Conservation (phyloP, 2,888 invertebrate genomes). For the Perdita meconis region DNA sequence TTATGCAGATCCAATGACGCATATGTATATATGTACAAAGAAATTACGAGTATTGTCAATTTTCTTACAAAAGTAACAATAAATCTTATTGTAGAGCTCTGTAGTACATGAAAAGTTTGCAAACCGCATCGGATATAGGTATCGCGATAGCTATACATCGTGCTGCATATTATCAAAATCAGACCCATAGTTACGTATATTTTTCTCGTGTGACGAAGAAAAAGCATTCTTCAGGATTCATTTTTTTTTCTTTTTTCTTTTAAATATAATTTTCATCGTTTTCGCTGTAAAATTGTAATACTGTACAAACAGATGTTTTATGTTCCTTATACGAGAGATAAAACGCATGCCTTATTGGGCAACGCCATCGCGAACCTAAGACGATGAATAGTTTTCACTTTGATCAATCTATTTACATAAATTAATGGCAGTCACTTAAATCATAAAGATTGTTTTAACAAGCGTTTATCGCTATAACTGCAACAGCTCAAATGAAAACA, state of each 20-base stretch:
- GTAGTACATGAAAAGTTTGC: slow-evolving; percentile 39
- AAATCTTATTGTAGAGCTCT: slow-evolving; percentile 44
- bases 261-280: slow-evolving; percentile 44
- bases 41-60: slow-evolving; percentile 80
- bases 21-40: slow-evolving; percentile 73
- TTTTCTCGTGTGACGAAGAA: slow-evolving; percentile 20
- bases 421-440: slow-evolving; percentile 75
- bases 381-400: slow-evolving; percentile 45
- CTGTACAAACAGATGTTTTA: slow-evolving; percentile 54
- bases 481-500: slow-evolving; percentile 48
- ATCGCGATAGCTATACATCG: slow-evolving; percentile 49
- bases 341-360: slow-evolving; percentile 27
- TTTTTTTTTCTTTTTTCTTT: too few relatives aligned
- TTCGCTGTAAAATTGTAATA: slow-evolving; percentile 66
- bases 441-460: slow-evolving; percentile 55
- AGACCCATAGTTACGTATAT: neutral
- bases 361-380: slow-evolving; percentile 58
- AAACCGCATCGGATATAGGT: slow-evolving; percentile 21
- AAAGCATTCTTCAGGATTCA: slow-evolving; percentile 16
- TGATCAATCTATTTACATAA: slow-evolving; percentile 72
- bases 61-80: slow-evolving; percentile 70
- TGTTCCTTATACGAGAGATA: slow-evolving; percentile 10
- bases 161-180: slow-evolving; percentile 13
- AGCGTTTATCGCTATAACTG: slow-evolving; percentile 39
- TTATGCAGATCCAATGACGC: slow-evolving; percentile 55